Percentiles rank a stretch among this genome's conserved stretches.
Evolutionary conservation across 2,797 vertebrate genomes (phyloP).

Genomic region (Poecilia picta): DNA sequence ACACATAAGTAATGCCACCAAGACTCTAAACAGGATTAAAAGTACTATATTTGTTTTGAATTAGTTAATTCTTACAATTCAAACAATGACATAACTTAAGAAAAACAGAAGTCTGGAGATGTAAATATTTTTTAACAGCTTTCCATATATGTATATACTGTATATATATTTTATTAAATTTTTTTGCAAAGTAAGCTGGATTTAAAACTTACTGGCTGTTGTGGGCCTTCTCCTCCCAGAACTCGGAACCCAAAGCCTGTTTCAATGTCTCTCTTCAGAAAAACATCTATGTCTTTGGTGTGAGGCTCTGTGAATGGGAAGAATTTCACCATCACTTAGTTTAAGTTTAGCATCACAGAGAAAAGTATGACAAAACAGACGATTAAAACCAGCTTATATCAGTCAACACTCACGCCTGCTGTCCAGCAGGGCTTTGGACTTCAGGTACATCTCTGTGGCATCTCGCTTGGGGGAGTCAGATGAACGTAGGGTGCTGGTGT

Average conservation of each 20-base stretch:
- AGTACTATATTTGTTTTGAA: background rate
- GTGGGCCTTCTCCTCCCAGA: conserved; percentile 94
- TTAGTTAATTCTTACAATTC: background rate
- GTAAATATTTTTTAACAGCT: background rate
- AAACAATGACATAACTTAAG: background rate
- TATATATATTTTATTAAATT: too few species aligned
- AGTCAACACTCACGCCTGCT: conserved; percentile 90
- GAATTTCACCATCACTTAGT: background rate
- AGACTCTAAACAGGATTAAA: background rate
- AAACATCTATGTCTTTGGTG: conserved; percentile 97
- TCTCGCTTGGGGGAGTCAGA: conserved; percentile 90
- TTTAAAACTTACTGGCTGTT: conserved; percentile 90
- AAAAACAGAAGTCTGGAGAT: background rate
- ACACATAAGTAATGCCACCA: background rate
- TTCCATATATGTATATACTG: background rate
- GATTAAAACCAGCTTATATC: background rate
- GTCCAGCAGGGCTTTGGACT: conserved; percentile 95
- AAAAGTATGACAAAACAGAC: background rate
- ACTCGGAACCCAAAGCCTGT: conserved; percentile 98
- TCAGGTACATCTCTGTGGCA: conserved; percentile 93
- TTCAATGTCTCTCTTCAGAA: conserved; percentile 94
- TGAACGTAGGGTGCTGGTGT: conserved; percentile 81
- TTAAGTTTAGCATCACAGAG: background rate
- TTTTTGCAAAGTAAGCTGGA: background rate
- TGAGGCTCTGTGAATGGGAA: conserved; percentile 85